phyloP scores from a whole-genome alignment of 2,113 vertebrate species.

The Synodontis membranacea region DNA sequence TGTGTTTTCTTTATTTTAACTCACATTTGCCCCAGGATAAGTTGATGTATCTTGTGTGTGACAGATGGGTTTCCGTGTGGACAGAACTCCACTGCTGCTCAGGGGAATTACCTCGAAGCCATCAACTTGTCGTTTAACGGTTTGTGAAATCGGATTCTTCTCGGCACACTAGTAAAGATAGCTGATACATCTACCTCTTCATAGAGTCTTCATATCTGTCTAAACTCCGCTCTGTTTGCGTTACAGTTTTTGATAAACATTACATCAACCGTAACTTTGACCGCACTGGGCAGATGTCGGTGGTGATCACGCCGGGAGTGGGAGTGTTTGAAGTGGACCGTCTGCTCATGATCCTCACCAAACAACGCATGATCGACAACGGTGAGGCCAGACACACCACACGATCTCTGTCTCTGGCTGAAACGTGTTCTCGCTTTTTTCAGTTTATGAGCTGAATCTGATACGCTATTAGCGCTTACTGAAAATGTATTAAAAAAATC shows the following conservation, averaged over 20 bases:
- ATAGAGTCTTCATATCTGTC: neutral
- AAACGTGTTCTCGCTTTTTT: too few species aligned
- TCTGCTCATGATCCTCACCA: constrained; percentile 97
- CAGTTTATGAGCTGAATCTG: neutral
- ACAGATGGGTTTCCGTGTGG: constrained; percentile 90
- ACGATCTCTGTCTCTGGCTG: neutral
- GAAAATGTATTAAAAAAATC: neutral
- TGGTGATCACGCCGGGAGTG: constrained; percentile 95
- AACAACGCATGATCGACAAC: constrained; percentile 98
- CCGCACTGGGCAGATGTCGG: constrained; percentile 96
- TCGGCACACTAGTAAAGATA: neutral
- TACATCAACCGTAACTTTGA: constrained; percentile 99
- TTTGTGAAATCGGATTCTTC: constrained; percentile 59
- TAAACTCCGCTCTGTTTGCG: neutral
- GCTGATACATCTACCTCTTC: neutral
- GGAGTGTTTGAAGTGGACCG: constrained; percentile 96
- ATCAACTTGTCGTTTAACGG: constrained; percentile 99
- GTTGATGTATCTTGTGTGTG: constrained; percentile 3
- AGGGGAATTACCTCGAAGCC: constrained; percentile 97
- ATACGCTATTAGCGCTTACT: neutral
- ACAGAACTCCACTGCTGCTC: constrained; percentile 90
- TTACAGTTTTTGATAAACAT: constrained; percentile 95
- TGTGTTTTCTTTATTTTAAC: neutral
- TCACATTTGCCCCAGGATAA: too few species aligned
- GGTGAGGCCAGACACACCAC: constrained; percentile 69